phyloP scores from a whole-genome alignment of 2,113 vertebrate genomes.

The Cichladusa arquata region DNA sequence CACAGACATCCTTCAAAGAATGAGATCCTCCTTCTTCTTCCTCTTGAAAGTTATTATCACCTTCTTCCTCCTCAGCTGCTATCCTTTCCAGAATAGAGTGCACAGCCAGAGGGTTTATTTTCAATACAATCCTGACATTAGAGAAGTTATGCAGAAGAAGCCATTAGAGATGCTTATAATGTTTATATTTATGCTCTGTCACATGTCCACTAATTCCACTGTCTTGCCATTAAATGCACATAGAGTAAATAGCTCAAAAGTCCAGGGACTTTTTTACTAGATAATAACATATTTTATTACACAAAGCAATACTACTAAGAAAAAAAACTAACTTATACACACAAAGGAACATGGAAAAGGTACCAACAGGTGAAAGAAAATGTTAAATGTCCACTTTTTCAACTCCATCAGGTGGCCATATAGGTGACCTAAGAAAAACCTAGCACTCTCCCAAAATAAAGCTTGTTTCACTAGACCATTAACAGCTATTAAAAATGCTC shows the following conservation, averaged over 20 bases:
- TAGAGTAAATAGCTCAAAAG: neutral
- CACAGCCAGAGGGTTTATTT: slow-evolving; percentile 91
- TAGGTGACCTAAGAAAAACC: neutral
- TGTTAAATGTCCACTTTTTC: neutral
- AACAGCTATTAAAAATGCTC: neutral
- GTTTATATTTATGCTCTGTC: neutral
- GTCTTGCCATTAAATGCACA: neutral
- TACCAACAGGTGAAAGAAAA: neutral
- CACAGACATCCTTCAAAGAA: slow-evolving; percentile 95
- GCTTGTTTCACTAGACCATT: neutral
- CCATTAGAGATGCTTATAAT: neutral
- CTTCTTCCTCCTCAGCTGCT: slow-evolving; percentile 88
- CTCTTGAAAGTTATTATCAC: slow-evolving; percentile 86
- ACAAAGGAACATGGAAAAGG: neutral
- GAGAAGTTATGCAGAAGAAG: slow-evolving; percentile 39
- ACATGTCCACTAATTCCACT: neutral
- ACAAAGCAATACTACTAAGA: neutral
- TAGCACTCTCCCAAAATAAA: neutral
- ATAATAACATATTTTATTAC: neutral
- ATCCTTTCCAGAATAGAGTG: slow-evolving; percentile 94
- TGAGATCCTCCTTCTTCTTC: slow-evolving; percentile 93
- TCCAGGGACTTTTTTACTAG: neutral
- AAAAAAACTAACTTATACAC: neutral
- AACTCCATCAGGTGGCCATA: neutral
- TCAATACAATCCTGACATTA: slow-evolving; percentile 85